Evolutionary conservation across 2,113 vertebrate species (phyloP).

Genomic region (Dascyllus trimaculatus): DNA sequence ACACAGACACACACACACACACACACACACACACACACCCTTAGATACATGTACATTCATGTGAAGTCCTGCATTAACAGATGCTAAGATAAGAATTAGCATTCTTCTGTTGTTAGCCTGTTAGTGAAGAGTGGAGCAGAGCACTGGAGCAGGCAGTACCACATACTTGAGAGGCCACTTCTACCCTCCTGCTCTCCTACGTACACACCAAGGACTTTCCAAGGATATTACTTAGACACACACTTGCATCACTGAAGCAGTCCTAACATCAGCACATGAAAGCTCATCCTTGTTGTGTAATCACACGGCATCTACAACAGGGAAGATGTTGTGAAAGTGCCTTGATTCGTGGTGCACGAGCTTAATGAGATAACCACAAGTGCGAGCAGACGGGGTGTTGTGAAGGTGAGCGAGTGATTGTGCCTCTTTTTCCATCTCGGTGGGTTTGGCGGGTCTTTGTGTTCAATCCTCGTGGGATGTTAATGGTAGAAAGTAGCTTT

Average conservation of each 20-base stretch:
- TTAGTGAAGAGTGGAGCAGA: slow-evolving; percentile 49
- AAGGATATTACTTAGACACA: slow-evolving; percentile 39
- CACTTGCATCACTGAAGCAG: slow-evolving; percentile 8
- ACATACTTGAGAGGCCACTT: slow-evolving; percentile 48
- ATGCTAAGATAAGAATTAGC: slow-evolving; percentile 57
- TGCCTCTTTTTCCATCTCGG: slow-evolving; percentile 25
- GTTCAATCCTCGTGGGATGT: slow-evolving; percentile 31
- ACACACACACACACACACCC: slow-evolving; percentile 13
- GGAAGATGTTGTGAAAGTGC: neutral
- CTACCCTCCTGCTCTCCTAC: slow-evolving; percentile 14
- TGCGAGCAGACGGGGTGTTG: neutral
- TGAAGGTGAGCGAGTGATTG: slow-evolving; percentile 24
- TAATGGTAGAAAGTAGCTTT: slow-evolving; percentile 31
- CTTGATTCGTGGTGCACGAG: neutral
- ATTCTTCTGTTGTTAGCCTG: slow-evolving; percentile 58
- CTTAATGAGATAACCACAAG: neutral
- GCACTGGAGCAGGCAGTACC: slow-evolving; percentile 36
- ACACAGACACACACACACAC: slow-evolving; percentile 16
- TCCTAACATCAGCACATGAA: slow-evolving; percentile 1
- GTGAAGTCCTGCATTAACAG: slow-evolving; percentile 25
- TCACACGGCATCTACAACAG: neutral
- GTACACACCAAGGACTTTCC: slow-evolving; percentile 51
- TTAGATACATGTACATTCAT: slow-evolving; percentile 1
- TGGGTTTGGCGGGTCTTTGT: slow-evolving; percentile 39
- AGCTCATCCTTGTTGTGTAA: neutral